Evolutionary conservation across 2,888 invertebrate species (phyloP).

Genomic region (Folsomia candida): DNA sequence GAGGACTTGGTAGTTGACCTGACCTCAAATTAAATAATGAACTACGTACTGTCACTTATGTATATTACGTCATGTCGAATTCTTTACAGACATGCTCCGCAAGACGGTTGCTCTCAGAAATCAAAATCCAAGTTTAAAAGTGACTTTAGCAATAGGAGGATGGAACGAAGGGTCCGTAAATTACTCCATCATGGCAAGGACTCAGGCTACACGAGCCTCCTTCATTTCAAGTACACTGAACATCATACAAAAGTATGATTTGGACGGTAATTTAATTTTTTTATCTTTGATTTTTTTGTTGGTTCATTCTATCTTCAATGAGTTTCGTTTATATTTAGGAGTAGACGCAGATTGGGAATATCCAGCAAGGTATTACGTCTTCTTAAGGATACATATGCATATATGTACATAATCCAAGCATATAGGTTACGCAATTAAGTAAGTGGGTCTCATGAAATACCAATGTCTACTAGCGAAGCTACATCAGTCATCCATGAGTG

Average conservation of each 20-base stretch:
- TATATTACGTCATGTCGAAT: conserved; percentile 4
- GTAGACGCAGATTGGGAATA: conserved; percentile 35
- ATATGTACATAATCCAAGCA: no score
- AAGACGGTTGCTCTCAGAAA: conserved; percentile 56
- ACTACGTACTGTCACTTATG: not conserved
- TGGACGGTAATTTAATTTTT: no score
- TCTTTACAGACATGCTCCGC: conserved; percentile 52
- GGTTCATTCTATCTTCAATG: no score
- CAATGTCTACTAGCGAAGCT: no score
- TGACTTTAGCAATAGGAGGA: conserved; percentile 58
- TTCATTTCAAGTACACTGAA: conserved; percentile 62
- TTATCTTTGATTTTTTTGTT: no score
- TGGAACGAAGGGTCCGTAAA: conserved; percentile 57
- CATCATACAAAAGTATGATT: conserved; percentile 55
- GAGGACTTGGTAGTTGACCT: conserved; percentile 24
- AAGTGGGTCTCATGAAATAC: no score
- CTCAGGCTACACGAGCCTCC: conserved; percentile 51
- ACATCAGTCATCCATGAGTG: no score
- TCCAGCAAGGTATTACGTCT: conserved; percentile 17
- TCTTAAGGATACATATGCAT: no score
- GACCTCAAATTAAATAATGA: conserved; percentile 4
- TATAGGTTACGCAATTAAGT: no score
- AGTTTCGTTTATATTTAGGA: no score
- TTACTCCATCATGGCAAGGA: conserved; percentile 55
- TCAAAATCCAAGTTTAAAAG: conserved; percentile 55